These are phyloP conservation scores for Odontocolon sp. DNA, from an alignment of 2,888 invertebrate genomes.

Conservation along the genomic window DNA sequence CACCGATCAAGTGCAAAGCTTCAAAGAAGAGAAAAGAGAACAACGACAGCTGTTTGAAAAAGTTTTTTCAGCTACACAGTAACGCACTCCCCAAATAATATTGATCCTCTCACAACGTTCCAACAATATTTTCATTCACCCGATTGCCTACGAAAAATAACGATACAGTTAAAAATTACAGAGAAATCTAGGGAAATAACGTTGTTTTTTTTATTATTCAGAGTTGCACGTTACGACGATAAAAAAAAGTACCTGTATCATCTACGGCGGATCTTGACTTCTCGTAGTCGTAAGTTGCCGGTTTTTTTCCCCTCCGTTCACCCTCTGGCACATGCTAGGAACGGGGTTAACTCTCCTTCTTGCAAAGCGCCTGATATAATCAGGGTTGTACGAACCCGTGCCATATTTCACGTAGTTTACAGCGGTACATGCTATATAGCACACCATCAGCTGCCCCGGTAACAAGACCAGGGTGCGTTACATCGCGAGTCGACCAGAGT, in stretches of 20 bases:
- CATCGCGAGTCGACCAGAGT: background rate
- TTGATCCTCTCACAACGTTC: too few relatives aligned
- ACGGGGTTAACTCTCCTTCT: slow-evolving; percentile 69
- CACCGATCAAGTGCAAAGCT: background rate
- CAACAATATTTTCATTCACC: too few relatives aligned
- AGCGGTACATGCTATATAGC: slow-evolving; percentile 64
- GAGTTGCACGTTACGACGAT: slow-evolving; percentile 1
- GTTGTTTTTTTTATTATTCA: too few relatives aligned
- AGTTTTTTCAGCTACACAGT: slow-evolving; percentile 1
- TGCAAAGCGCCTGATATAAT: slow-evolving; percentile 70
- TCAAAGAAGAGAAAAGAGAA: background rate
- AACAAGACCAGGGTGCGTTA: slow-evolving; percentile 20
- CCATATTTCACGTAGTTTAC: slow-evolving; percentile 76
- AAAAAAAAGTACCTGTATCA: background rate
- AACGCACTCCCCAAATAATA: too few relatives aligned
- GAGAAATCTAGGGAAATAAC: too few relatives aligned
- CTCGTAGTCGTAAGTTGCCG: slow-evolving; percentile 7
- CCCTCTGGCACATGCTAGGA: slow-evolving; percentile 30
- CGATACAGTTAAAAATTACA: too few relatives aligned
- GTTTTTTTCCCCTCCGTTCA: slow-evolving; percentile 5
- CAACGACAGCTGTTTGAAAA: slow-evolving; percentile 27
- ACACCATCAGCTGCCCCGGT: slow-evolving; percentile 22
- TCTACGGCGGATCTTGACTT: slow-evolving; percentile 19
- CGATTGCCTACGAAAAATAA: too few relatives aligned
- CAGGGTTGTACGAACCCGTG: slow-evolving; percentile 60